Evolutionary conservation across 2,888 invertebrate genomes (phyloP).

Genomic region (Chesias legatella): DNA sequence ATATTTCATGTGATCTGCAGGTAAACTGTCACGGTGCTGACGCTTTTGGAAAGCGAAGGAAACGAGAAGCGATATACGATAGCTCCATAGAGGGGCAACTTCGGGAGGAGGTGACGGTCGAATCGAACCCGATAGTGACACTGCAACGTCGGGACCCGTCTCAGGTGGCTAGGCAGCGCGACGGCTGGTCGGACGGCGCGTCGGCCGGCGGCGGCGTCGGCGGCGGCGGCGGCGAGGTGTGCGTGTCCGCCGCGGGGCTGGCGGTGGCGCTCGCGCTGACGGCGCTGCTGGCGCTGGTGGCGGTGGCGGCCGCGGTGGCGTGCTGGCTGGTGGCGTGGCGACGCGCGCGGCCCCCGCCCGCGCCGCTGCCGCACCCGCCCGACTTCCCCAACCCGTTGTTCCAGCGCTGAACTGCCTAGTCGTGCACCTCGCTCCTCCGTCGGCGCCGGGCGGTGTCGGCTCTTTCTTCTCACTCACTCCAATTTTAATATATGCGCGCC

Average conservation of each 20-base stretch:
- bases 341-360: constrained; percentile 91
- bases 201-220: constrained; percentile 81
- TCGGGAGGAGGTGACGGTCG: constrained; percentile 95
- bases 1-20: constrained; percentile 52
- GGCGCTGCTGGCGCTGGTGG: constrained; percentile 93
- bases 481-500: constrained; percentile 69
- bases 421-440: constrained; percentile 74
- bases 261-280: constrained; percentile 96
- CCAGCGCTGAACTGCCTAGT: constrained; percentile 74
- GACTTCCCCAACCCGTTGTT: constrained; percentile 97
- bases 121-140: constrained; percentile 94
- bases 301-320: constrained; percentile 95
- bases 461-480: constrained; percentile 67
- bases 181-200: constrained; percentile 83
- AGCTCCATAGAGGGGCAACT: constrained; percentile 87
- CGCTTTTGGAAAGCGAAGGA: constrained; percentile 91
- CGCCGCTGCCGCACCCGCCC: constrained; percentile 95
- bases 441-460: constrained; percentile 77
- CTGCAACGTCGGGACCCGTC: constrained; percentile 91
- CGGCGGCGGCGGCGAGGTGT: constrained; percentile 86
- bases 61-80: constrained; percentile 79
- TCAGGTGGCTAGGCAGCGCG: constrained; percentile 87
- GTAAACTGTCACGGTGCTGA: constrained; percentile 95
- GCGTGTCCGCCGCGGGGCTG: constrained; percentile 95
- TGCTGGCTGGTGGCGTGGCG: constrained; percentile 98